Conservation (phyloP, 1,140 invertebrate species). For the Papilio aristodemus region DNA sequence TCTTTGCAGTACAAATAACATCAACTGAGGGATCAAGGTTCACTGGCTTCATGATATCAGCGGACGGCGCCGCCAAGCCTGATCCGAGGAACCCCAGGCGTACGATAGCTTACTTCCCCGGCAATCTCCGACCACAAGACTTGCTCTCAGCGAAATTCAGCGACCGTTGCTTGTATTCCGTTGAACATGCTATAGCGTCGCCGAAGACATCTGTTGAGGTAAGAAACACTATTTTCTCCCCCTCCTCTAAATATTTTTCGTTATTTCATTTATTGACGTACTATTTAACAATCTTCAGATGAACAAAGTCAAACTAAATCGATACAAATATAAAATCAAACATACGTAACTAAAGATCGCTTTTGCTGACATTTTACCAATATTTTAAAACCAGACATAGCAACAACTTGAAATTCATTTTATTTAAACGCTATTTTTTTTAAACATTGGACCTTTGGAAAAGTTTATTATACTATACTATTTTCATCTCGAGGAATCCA, state of each 20-base stretch:
- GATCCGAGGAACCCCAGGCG: slow-evolving; percentile 64
- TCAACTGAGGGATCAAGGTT: slow-evolving; percentile 62
- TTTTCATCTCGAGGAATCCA: too few species aligned
- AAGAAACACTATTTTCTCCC: too few species aligned
- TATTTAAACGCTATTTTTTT: background rate
- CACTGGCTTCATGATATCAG: slow-evolving; percentile 67
- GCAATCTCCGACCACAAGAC: slow-evolving; percentile 55
- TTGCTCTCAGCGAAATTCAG: slow-evolving; percentile 56
- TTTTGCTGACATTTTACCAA: slow-evolving; percentile 1
- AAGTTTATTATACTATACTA: too few species aligned
- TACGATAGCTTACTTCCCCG: slow-evolving; percentile 51
- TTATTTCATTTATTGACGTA: slow-evolving; percentile 14
- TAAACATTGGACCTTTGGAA: too few species aligned
- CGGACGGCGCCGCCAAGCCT: slow-evolving; percentile 59
- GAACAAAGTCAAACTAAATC: too few species aligned
- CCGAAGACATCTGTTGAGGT: slow-evolving; percentile 62
- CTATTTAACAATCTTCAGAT: too few species aligned
- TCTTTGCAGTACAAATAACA: slow-evolving; percentile 56
- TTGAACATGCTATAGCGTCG: slow-evolving; percentile 58
- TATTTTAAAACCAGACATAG: too few species aligned
- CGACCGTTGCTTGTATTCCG: slow-evolving; percentile 63
- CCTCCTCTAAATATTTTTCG: too few species aligned
- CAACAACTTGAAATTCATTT: background rate
- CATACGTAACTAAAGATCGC: too few species aligned
- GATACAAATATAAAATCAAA: too few species aligned